A percentile compares a stretch with the other conserved stretches of the same genome.
These are phyloP conservation scores for Ictidomys tridecemlineatus DNA, from an alignment of 2,113 vertebrate genomes.

Conservation along the genomic window DNA sequence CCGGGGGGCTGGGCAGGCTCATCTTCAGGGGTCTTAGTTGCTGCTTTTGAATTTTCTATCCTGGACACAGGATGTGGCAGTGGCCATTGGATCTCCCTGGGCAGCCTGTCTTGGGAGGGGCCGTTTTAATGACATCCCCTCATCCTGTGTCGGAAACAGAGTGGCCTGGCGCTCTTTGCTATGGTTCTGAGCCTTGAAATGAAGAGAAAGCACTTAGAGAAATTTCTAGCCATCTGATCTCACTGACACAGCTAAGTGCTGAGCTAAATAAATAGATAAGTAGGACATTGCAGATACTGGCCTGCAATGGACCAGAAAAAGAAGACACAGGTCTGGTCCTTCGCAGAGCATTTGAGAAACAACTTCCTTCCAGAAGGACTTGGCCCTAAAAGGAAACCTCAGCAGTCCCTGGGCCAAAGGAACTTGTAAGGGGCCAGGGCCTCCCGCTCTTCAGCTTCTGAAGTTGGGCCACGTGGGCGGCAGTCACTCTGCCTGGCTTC, in stretches of 20 bases:
- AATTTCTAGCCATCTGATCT: neutral
- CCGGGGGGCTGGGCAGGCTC: rapidly evolving
- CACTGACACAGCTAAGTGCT: neutral
- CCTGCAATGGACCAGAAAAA: neutral
- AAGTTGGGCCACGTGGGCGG: neutral
- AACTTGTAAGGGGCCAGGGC: too few relatives aligned
- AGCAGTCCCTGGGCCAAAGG: neutral
- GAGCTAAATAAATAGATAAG: neutral
- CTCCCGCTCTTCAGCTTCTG: neutral
- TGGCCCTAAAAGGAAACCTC: neutral
- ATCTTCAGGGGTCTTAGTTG: neutral
- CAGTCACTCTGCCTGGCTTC: neutral
- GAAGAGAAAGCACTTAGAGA: too few relatives aligned
- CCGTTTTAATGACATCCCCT: neutral
- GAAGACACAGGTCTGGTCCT: neutral
- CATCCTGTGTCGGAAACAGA: neutral
- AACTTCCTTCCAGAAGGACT: neutral
- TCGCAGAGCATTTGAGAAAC: neutral
- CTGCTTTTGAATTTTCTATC: neutral
- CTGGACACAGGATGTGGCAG: rapidly evolving
- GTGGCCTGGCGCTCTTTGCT: rapidly evolving
- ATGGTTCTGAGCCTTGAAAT: neutral
- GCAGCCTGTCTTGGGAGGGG: neutral
- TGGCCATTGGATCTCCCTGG: too few relatives aligned
- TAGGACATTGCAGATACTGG: too few relatives aligned